Base-by-base conservation (phyloP, 1,140 invertebrate genomes). In the Drosophila pandora region DNA sequence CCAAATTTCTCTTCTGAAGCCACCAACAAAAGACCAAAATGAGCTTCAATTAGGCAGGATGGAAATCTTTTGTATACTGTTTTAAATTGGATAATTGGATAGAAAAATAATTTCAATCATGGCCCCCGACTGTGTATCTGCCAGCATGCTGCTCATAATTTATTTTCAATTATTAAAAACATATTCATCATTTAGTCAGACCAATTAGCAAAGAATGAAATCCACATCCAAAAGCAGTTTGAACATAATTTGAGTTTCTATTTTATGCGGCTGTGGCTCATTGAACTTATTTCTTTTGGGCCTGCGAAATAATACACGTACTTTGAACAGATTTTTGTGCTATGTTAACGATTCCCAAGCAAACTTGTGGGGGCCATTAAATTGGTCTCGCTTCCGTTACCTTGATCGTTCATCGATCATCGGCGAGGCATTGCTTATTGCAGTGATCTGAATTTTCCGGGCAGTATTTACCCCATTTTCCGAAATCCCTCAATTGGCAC, bases 51-150 rank as follows among this genome's bases (percentile, higher is more conserved):
- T 48, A 5, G 12, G 13, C 9, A 25, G 25, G 39, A 25, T 17
- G 34, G 50, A 79, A 76, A 72, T 76, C 61, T 62, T 73, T 65
- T 68, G 61, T 64, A 68, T 59, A 72, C 62, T 22, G 64, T 67
- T 37, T 81, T 87, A 78, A 87, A 87, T 85, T 85, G 77, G 77
- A 22, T 81, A 87, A 87, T 85, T 85, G 77, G 77, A 22, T n/a
- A 57, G 64, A 63, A 54, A 85, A 79, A 80, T 77, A 64, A 77
- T 81, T 61, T 13, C 48, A 60, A 72, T 49, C 57, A 58, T 48
- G 56, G 57, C 32, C 57, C 39, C 39, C 61, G 49, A 43, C 25
- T 43, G 55, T 47, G 34, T 60, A 45, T 57, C 37, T 60, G 28
- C 30, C 43, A 21, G 32, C 22, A 7, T 34, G 13, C 10, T 60